These are phyloP conservation scores for Autographa gamma DNA, from an alignment of 2,888 invertebrate genomes.

Conservation along the genomic window DNA sequence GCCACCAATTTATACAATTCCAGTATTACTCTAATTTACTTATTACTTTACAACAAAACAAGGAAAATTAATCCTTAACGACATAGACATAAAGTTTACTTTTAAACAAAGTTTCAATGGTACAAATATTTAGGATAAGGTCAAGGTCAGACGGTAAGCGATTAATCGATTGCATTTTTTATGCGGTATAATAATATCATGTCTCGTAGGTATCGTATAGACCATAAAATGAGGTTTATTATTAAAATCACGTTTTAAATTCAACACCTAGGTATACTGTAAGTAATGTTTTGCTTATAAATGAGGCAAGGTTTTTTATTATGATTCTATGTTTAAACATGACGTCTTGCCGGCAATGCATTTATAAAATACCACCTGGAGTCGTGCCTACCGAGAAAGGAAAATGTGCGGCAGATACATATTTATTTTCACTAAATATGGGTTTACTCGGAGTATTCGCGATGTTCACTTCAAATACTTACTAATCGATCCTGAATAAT, in stretches of 20 bases:
- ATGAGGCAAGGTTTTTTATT: conserved; percentile 19
- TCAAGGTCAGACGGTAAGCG: conserved; percentile 25
- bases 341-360: conserved; percentile 41
- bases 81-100: conserved; percentile 5
- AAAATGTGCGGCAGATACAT: conserved; percentile 43
- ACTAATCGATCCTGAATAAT: background rate
- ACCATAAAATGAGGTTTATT: background rate
- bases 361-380: conserved; percentile 50
- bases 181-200: background rate
- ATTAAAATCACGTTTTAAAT: background rate
- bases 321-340: conserved; percentile 21
- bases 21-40: conserved; percentile 38
- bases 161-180: conserved; percentile 1
- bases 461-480: conserved; percentile 24
- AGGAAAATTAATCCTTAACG: background rate
- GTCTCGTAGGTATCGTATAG: background rate
- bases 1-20: conserved; percentile 38
- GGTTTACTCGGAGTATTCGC: conserved; percentile 13
- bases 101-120: conserved; percentile 3
- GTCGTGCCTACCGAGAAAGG: conserved; percentile 29
- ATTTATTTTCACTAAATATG: conserved; percentile 49
- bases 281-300: background rate
- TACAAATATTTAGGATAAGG: conserved; percentile 1
- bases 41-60: conserved; percentile 13
- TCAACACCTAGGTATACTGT: background rate